These are phyloP conservation scores for Polypedilum vanderplanki DNA, from an alignment of 1,140 invertebrate species.

Conservation along the genomic window DNA sequence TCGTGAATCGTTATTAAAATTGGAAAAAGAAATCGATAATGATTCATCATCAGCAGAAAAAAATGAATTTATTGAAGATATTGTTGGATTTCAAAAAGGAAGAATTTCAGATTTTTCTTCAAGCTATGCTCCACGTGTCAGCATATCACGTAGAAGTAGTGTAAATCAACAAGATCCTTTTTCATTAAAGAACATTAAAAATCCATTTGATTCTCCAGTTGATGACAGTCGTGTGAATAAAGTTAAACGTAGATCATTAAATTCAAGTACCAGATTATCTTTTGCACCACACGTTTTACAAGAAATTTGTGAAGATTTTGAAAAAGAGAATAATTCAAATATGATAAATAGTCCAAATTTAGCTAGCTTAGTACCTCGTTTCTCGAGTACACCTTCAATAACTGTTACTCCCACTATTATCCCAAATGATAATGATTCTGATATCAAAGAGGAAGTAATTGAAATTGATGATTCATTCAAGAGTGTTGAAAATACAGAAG, in stretches of 20 bases:
- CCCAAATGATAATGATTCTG: not conserved
- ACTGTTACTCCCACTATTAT: not conserved
- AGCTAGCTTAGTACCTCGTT: not conserved
- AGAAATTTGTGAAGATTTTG: not conserved
- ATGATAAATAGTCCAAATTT: not conserved
- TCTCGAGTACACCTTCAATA: not conserved
- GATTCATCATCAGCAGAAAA: not conserved
- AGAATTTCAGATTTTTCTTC: not conserved
- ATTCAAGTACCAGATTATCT: no score
- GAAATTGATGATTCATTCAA: not conserved
- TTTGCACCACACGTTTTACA: not conserved
- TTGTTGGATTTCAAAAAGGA: not conserved
- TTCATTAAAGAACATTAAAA: not conserved
- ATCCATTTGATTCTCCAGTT: not conserved
- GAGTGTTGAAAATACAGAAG: not conserved
- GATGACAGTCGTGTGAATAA: constrained; percentile 6
- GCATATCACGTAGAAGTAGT: not conserved
- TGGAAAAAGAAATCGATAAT: not conserved
- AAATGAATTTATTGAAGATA: not conserved
- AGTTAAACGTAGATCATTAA: not conserved
- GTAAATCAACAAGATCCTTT: not conserved
- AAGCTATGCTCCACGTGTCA: not conserved
- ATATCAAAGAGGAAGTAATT: not conserved
- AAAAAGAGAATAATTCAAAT: not conserved
- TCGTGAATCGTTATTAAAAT: not conserved